Evolutionary conservation across 1,140 invertebrate genomes (phyloP), one percentile per base, ranked within the genome.

Genomic region (Macrocentrus cingulum): DNA sequence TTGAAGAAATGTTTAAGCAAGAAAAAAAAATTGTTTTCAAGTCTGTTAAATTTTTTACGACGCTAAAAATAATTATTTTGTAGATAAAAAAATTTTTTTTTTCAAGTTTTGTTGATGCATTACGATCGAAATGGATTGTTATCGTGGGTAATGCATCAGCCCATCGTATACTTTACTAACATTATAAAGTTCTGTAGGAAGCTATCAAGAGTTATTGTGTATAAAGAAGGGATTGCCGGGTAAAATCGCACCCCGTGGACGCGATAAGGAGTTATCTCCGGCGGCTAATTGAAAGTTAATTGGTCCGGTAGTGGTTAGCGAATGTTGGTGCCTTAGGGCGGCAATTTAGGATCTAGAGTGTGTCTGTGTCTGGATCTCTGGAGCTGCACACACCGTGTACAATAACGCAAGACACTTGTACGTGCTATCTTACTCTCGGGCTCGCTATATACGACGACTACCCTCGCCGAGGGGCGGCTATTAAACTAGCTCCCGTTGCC

Each of bases 211-310:
- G 37, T 39, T 39, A 39, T 39, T 39, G 15, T 39, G 13, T 29
- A 29, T 29, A 57, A 61, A 61, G 51, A 61, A 61, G 60, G 54
- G 54, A 51, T 54, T 39, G 19, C 66, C 70, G 66, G n/a, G 71
- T 72, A 72, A 72, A 72, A 68, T 69, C 58, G 7, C 36, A 15
- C 53, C 56, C 59, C 63, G 63, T 58, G 50, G 48, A 62, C 56
- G 36, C 59, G 62, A 64, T 64, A 64, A 64, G 51, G 59, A 64
- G 59, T 64, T 64, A 64, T 64, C 62, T 64, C 55, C 13, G 52
- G 56, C 53, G 39, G 55, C 62, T 64, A 64, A 64, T 64, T 64
- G 62, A 64, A 64, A 64, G 62, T 64, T 64, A 64, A 64, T 64
- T 64, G 62, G 62, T 64, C 62, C 62, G 49, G 55, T 51, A 55